These are phyloP conservation scores for Amphiprion ocellaris DNA, from an alignment of 2,113 vertebrate species.

Conservation along the genomic window DNA sequence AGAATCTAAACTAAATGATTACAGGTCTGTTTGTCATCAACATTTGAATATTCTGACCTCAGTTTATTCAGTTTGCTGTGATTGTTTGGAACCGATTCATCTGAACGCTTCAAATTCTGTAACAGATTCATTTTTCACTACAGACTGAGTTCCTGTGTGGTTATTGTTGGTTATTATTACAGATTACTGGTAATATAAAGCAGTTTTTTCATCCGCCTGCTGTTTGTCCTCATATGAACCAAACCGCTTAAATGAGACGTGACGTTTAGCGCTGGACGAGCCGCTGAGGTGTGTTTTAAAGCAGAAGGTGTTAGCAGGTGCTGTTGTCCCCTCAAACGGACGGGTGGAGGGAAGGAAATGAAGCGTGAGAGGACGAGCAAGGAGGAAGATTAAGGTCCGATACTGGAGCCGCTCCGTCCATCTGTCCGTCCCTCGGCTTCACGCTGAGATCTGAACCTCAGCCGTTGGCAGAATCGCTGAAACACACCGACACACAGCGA, in stretches of 20 bases:
- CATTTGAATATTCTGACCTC: neutral
- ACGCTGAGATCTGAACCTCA: conserved; percentile 49
- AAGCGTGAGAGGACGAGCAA: conserved; percentile 5
- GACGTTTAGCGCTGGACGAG: no score
- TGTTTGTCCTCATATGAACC: no score
- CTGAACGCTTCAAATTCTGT: no score
- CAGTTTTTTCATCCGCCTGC: no score
- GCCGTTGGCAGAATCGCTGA: conserved; percentile 25
- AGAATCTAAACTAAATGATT: neutral
- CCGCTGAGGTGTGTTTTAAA: conserved; percentile 12
- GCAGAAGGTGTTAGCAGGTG: conserved; percentile 41
- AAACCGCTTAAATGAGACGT: neutral
- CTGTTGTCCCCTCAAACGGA: conserved; percentile 6
- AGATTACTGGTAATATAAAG: no score
- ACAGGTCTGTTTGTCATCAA: neutral
- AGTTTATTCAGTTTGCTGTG: no score
- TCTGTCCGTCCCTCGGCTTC: conserved; percentile 58
- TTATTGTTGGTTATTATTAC: no score
- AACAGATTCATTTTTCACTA: no score
- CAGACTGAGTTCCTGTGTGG: no score
- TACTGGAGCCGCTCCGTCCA: conserved; percentile 32
- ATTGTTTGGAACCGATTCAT: no score
- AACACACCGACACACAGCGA: neutral
- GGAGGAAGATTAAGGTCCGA: conserved; percentile 24
- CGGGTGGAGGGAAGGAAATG: conserved; percentile 8